These are phyloP conservation scores for Chelidonichthys spinosus DNA, from an alignment of 2,797 vertebrate species.

Conservation along the genomic window DNA sequence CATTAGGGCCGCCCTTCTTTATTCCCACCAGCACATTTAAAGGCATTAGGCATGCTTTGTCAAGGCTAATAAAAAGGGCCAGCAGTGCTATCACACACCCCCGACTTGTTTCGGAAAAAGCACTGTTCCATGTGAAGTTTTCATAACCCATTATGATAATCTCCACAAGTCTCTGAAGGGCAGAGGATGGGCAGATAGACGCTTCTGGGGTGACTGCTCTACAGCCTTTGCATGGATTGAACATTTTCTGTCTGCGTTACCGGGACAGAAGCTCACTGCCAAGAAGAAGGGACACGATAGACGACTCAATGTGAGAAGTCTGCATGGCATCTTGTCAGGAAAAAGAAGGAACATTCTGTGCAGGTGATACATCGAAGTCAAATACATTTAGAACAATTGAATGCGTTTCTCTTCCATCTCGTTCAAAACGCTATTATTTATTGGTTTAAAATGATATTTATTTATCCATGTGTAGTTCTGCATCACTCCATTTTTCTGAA, in stretches of 20 bases:
- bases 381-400: neutral
- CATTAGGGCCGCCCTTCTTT: slow-evolving; percentile 77
- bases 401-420: neutral
- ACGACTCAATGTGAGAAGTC: slow-evolving; percentile 23
- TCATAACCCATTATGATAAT: slow-evolving; percentile 81
- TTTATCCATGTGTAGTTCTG: neutral
- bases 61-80: slow-evolving; percentile 76
- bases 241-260: slow-evolving; percentile 49
- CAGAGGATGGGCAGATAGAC: slow-evolving; percentile 66
- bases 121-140: slow-evolving; percentile 79
- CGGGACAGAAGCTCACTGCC: slow-evolving; percentile 32
- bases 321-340: neutral
- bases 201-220: slow-evolving; percentile 60
- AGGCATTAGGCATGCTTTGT: slow-evolving; percentile 81
- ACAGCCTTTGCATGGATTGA: slow-evolving; percentile 48
- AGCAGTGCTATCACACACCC: slow-evolving; percentile 72
- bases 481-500: neutral
- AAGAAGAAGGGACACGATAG: slow-evolving; percentile 39
- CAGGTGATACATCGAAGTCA: slow-evolving; percentile 23
- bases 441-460: neutral
- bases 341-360: slow-evolving; percentile 31
- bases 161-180: slow-evolving; percentile 69
- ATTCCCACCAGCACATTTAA: slow-evolving; percentile 81
- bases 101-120: slow-evolving; percentile 71
- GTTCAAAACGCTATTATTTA: neutral